Conservation (phyloP, 2,888 invertebrate genomes). For the Caenorhabditis auriculariae region DNA sequence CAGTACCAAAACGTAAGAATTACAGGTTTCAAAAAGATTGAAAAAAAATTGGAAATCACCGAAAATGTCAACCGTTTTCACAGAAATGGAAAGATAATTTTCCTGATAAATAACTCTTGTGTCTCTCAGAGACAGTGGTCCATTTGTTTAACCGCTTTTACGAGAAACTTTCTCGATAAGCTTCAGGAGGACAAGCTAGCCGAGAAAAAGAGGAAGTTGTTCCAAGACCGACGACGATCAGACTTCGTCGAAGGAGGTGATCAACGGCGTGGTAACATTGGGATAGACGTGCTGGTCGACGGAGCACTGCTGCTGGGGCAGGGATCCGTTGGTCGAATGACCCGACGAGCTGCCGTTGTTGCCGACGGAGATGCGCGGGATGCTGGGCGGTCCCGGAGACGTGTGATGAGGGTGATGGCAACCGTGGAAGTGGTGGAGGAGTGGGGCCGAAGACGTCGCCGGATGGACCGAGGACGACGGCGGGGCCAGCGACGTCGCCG, state of each 20-base stretch:
- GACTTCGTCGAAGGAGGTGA: conserved; percentile 44
- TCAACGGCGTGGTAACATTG: conserved; percentile 40
- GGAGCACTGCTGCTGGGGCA: conserved; percentile 10
- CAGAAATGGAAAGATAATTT: too few species aligned
- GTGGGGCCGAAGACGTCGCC: not conserved
- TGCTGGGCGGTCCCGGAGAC: too few species aligned
- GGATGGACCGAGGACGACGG: not conserved
- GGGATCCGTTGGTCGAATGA: conserved; percentile 14
- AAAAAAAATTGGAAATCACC: too few species aligned
- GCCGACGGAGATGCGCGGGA: conserved; percentile 34
- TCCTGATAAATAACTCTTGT: too few species aligned
- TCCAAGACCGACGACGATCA: conserved; percentile 1
- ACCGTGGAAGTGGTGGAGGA: not conserved
- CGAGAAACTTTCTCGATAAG: too few species aligned
- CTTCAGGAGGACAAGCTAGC: too few species aligned
- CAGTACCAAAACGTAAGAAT: too few species aligned
- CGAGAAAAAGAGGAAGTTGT: too few species aligned
- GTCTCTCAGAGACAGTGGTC: too few species aligned
- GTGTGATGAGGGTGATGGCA: not conserved
- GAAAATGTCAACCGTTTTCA: too few species aligned
- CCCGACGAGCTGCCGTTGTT: conserved; percentile 7
- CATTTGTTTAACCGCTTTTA: too few species aligned
- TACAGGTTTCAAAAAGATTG: too few species aligned
- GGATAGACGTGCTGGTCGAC: conserved; percentile 7
- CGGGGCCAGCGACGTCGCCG: not conserved